These are phyloP conservation scores for Microctonus brassicae DNA, from an alignment of 2,888 invertebrate genomes.

Conservation along the genomic window DNA sequence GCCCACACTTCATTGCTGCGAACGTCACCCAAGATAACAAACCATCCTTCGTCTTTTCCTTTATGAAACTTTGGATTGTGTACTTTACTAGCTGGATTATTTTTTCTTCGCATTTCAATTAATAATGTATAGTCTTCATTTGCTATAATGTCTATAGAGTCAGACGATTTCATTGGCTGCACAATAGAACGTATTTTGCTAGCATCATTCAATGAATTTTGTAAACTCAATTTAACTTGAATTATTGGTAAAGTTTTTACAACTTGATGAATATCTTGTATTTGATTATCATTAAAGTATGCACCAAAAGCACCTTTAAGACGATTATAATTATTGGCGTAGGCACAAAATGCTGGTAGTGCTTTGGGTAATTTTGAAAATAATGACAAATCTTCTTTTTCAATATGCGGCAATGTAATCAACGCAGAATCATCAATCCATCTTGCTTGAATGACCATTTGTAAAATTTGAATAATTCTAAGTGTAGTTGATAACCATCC, in stretches of 20 bases:
- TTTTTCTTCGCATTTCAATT: constrained; percentile 73
- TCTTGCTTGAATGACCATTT: constrained; percentile 91
- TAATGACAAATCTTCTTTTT: constrained; percentile 75
- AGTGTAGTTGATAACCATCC: constrained; percentile 91
- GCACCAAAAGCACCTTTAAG: constrained; percentile 75
- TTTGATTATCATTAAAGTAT: constrained; percentile 78
- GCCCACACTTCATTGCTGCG: constrained; percentile 82
- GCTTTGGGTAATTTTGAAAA: constrained; percentile 67
- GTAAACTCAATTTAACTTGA: constrained; percentile 54
- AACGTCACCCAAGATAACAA: constrained; percentile 84
- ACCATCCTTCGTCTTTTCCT: constrained; percentile 96
- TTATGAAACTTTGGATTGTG: constrained; percentile 90
- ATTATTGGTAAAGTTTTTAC: constrained; percentile 64
- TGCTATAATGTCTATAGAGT: constrained; percentile 50
- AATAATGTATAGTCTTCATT: constrained; percentile 78
- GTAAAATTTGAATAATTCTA: constrained; percentile 83
- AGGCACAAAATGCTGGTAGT: constrained; percentile 75
- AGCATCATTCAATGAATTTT: constrained; percentile 43
- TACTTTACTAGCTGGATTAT: constrained; percentile 74
- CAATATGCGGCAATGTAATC: constrained; percentile 83
- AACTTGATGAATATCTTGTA: constrained; percentile 73
- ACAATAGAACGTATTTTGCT: constrained; percentile 41
- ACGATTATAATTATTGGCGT: constrained; percentile 74
- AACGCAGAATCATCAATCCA: constrained; percentile 86
- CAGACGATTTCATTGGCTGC: constrained; percentile 39